Conservation (phyloP, 2,888 invertebrate genomes). For the Azorinus chamasolen region DNA sequence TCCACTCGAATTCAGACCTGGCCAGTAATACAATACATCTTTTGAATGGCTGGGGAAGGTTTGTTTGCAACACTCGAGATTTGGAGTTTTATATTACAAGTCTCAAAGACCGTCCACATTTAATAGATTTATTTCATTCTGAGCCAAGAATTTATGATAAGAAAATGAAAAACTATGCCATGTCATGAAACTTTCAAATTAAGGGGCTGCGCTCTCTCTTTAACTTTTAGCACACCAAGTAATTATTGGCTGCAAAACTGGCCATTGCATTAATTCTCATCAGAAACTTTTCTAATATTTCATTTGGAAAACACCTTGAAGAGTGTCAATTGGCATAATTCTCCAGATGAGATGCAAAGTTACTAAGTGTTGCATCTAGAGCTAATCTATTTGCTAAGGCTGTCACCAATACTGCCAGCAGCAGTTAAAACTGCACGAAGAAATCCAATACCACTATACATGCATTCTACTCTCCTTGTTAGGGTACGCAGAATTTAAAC, state of each 20-base stretch:
- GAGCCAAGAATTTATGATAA: not conserved
- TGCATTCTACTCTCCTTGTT: not conserved
- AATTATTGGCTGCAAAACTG: too few species aligned
- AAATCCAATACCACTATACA: too few species aligned
- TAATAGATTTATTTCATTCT: conserved; percentile 36
- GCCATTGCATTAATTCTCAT: too few species aligned
- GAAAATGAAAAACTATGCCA: not conserved
- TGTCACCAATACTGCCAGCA: too few species aligned
- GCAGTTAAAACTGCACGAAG: too few species aligned
- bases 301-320: too few species aligned
- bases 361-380: too few species aligned
- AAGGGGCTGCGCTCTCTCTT: not conserved
- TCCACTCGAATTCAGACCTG: conserved; percentile 56
- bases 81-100: conserved; percentile 60
- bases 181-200: too few species aligned
- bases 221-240: not conserved
- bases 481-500: not conserved
- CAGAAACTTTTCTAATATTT: too few species aligned
- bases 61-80: conserved; percentile 44
- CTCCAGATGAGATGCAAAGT: too few species aligned
- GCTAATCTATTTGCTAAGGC: too few species aligned
- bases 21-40: conserved; percentile 57
- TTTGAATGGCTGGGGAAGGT: conserved; percentile 46
- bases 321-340: too few species aligned
- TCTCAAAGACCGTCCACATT: conserved; percentile 53